A percentile compares a stretch with the other conserved stretches of the same genome.
phyloP scores from a whole-genome alignment of 2,888 invertebrate species.

The Lottia scabra region DNA sequence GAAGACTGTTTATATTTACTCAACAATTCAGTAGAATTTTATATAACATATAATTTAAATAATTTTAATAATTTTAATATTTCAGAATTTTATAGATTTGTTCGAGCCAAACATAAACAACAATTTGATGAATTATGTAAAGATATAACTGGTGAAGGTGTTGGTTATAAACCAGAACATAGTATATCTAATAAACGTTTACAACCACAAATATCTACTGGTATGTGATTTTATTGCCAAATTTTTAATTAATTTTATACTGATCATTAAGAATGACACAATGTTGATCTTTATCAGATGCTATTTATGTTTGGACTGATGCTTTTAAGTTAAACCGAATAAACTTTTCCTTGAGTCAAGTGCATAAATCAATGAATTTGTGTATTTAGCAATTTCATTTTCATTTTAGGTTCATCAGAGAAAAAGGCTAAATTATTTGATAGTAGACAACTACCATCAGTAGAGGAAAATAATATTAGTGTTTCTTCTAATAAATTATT shows the following conservation, averaged over 20 bases:
- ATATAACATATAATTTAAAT: no score
- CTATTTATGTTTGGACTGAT: no score
- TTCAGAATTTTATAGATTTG: slow-evolving; percentile 62
- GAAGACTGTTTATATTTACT: no score
- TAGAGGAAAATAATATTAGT: not conserved
- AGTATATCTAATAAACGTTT: slow-evolving; percentile 39
- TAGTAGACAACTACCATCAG: slow-evolving; percentile 11
- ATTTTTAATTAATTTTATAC: no score
- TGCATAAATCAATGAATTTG: no score
- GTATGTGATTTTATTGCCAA: slow-evolving; percentile 1
- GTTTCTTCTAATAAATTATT: not conserved
- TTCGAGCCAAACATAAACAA: slow-evolving; percentile 54
- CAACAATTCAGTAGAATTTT: no score
- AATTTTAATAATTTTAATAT: slow-evolving; percentile 9
- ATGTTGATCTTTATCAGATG: no score
- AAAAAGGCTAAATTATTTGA: slow-evolving; percentile 12
- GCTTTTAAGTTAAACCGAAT: no score
- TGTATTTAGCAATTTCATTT: no score
- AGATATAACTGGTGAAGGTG: slow-evolving; percentile 55
- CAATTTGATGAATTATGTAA: slow-evolving; percentile 53
- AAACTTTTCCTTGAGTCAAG: no score
- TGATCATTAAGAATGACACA: no score
- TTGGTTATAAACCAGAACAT: slow-evolving; percentile 54
- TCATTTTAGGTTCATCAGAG: slow-evolving; percentile 5
- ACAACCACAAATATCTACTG: slow-evolving; percentile 14